Base-by-base conservation (phyloP, 2,113 vertebrate genomes). In the Cavia aperea region DNA sequence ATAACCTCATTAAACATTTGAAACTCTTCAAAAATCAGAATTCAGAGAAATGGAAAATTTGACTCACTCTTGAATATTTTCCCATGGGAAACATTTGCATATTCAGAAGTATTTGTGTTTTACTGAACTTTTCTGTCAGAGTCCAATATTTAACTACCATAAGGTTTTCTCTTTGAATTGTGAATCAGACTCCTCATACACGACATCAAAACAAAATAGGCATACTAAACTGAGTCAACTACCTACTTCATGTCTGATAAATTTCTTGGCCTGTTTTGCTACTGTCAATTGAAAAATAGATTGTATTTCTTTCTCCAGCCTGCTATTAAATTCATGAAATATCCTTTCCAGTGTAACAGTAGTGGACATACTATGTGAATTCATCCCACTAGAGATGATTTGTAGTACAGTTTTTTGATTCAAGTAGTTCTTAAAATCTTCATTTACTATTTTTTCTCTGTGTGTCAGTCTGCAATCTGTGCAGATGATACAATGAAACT, bases 81-180 rank as follows among this genome's bases (percentile, higher is more conserved):
- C 18, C 33, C 31, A 78, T 43, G 10, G 5, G 19, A 33, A 73
- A 58, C 7, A 86, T 43, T 21, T 87, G 5, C 11, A 81, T 66
- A 72, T 92, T 92, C 39, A 81, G 10, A 89, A 90, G 51, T 88
- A 94, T n/a, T 24, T 60, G 82, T 54, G 23, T 73, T 86, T 95
- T 94, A 65, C 24, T 60, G 60, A 89, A 75, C 0, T 15, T 90
- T 83, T 86, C 54, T 85, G 23, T 77, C 29, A 70, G 3, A 91
- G 15, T 56, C 51, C 89, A 60, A 92, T 46, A 88, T 70, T 94
- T 84, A 72, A 84, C 16, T 31, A 68, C 51, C 83, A 31, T 77
- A 7, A 6, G 0, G 0, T 39, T 85, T 88, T 90, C 73, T 92
- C 88, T 72, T 82, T 89, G 70, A 90, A 58, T 46, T 94, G 29